Base-by-base conservation (phyloP, 2,888 invertebrate species). In the Watsonalla binaria region DNA sequence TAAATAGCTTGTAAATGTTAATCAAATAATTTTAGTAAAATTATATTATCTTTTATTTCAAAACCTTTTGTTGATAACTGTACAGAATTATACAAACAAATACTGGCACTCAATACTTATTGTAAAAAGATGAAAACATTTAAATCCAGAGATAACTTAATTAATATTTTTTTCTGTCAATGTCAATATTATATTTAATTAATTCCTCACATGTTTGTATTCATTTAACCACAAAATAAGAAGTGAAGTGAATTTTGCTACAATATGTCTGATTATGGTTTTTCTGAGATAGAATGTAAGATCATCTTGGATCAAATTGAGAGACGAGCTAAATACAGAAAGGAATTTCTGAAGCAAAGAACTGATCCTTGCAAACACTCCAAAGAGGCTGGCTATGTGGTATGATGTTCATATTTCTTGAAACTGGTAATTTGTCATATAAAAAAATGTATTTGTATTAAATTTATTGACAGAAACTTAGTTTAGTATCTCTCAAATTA, bases 331-430 rank as follows among this genome's bases (percentile, higher is more conserved):
- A 81, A 82, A 52, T 84, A 93, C 51, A 92, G 96, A 60, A 84
- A 92, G 39, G 93, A 95, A 70, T 97, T 93, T 79, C 81, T 94
- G 52, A 95, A 93, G 76, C 86, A 93, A 59, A 79, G 89, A 33
- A 89, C 93, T 5, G 94, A 96, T 81, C 97, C 97, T 5, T 92
- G 92, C 72, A 85, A 92, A 56, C 94, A 95, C 85, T 92, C 92
- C 6, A 77, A 80, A 11, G 92, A 94, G 75, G 92, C 93, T 51
- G 95, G 95, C n/a, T 82, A 90, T 78, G 87, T 95, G 73, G 95
- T 96, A 92, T 91, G 94, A 92, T 55, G 46, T 24, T 24, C 8
- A 24, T 11, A 2, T 5, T 11, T 46, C 8, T 15, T 8, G 7
- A 15, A 15, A 24, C 15, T 15, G 7, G 0, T 14, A 8, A 11